Conservation (phyloP, 1,140 invertebrate genomes). For the Planococcus citri region DNA sequence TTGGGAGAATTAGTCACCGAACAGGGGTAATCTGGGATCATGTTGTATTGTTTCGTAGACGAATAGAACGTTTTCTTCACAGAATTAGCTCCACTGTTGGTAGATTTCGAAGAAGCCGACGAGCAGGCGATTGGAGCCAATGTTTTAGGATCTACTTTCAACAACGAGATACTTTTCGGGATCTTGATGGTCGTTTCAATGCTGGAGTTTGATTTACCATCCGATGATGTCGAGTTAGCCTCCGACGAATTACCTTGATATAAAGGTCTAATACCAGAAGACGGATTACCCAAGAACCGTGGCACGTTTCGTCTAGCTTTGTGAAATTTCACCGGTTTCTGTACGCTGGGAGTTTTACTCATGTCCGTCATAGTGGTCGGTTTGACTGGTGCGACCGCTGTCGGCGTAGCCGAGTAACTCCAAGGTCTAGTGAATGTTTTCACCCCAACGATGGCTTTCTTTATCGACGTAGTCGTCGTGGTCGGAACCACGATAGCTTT, state of each 20-base stretch:
- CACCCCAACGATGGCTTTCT: slow-evolving; percentile 25
- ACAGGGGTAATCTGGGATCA: slow-evolving; percentile 10
- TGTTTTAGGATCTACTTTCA: slow-evolving; percentile 48
- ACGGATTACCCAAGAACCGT: slow-evolving; percentile 44
- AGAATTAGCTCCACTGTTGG: too few species aligned
- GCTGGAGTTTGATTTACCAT: too few species aligned
- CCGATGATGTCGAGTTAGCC: slow-evolving; percentile 18
- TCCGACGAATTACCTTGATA: slow-evolving; percentile 21
- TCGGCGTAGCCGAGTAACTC: slow-evolving; percentile 45
- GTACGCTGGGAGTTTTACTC: slow-evolving; percentile 40
- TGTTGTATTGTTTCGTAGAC: slow-evolving; percentile 21
- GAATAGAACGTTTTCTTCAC: background rate
- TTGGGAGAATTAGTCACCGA: slow-evolving; percentile 3
- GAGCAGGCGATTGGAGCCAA: slow-evolving; percentile 35
- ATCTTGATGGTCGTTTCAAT: slow-evolving; percentile 20
- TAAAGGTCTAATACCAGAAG: slow-evolving; percentile 28
- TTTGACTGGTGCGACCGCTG: slow-evolving; percentile 37
- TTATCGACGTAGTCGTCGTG: too few species aligned
- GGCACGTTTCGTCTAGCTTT: slow-evolving; percentile 45
- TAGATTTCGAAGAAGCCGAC: background rate
- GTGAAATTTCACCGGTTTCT: slow-evolving; percentile 43
- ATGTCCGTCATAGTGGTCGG: slow-evolving; percentile 35
- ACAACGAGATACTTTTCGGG: slow-evolving; percentile 32
- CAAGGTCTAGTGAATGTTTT: slow-evolving; percentile 43
- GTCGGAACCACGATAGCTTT: background rate